Evolutionary conservation across 2,888 invertebrate genomes (phyloP).

Genomic region (Drosophila colorata): DNA sequence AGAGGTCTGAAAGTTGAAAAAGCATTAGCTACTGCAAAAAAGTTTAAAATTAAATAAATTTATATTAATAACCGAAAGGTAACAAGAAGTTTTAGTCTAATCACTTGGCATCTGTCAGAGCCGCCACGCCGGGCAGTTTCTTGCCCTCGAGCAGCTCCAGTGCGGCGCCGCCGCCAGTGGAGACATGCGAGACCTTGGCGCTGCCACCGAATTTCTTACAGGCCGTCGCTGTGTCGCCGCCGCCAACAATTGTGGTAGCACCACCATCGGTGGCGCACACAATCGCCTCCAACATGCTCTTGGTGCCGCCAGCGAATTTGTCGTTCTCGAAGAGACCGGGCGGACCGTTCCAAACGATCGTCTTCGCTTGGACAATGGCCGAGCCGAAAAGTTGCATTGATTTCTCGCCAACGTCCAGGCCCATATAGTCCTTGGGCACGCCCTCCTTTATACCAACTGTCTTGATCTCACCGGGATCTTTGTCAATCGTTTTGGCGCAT

Average conservation of each 20-base stretch:
- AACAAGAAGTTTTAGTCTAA: not conserved
- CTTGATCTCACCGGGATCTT: constrained; percentile 92
- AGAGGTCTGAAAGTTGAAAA: not conserved
- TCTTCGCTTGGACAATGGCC: constrained; percentile 94
- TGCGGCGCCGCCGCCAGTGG: constrained; percentile 97
- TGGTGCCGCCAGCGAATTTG: constrained; percentile 96
- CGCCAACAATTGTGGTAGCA: constrained; percentile 95
- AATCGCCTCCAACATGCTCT: constrained; percentile 96
- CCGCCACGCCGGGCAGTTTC: constrained; percentile 94
- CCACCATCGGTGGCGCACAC: constrained; percentile 94
- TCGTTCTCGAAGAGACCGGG: constrained; percentile 99
- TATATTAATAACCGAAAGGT: not conserved
- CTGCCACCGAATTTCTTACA: constrained; percentile 93
- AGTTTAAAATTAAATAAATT: constrained; percentile 37
- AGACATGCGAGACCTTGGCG: constrained; percentile 97
- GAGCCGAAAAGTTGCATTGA: constrained; percentile 91
- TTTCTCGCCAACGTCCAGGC: constrained; percentile 96
- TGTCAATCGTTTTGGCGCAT: constrained; percentile 97
- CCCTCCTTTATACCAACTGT: constrained; percentile 91
- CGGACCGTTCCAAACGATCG: constrained; percentile 99
- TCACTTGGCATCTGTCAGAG: constrained; percentile 86
- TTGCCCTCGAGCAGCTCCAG: constrained; percentile 96
- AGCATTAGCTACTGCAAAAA: constrained; percentile 1
- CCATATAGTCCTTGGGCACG: constrained; percentile 97
- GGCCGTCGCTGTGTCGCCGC: constrained; percentile 98